Evolutionary conservation across 2,888 invertebrate genomes (phyloP).

Genomic region (Phyllotreta cruciferae): DNA sequence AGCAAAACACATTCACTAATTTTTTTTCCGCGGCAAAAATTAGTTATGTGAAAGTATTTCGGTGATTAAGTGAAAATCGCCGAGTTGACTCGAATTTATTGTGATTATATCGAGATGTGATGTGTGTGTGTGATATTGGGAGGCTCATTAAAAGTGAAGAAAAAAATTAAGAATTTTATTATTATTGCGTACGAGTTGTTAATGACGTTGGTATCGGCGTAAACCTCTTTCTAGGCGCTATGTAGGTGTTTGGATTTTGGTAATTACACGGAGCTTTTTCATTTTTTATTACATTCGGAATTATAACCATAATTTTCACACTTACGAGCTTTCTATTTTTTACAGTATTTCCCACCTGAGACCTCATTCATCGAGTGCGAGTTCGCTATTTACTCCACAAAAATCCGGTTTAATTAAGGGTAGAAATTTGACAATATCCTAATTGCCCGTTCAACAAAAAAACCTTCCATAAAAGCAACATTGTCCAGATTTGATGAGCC

Average conservation of each 20-base stretch:
- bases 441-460: conserved; percentile 42
- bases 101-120: conserved; percentile 18
- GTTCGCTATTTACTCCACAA: neutral
- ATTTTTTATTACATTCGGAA: neutral
- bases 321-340: no score
- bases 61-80: conserved; percentile 30
- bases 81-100: conserved; percentile 22
- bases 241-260: conserved; percentile 1
- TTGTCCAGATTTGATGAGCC: conserved; percentile 43
- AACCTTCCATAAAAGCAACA: conserved; percentile 42
- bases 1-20: conserved; percentile 34
- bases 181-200: conserved; percentile 3
- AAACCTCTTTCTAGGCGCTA: neutral
- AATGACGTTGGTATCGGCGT: neutral
- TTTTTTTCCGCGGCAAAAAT: conserved; percentile 20
- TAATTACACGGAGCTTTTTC: neutral
- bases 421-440: conserved; percentile 45
- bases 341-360: no score
- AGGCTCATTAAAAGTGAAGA: no score
- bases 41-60: conserved; percentile 36
- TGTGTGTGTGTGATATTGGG: no score
- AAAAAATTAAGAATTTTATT: neutral
- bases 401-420: conserved; percentile 30
- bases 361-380: neutral
- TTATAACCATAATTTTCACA: no score